Conservation (phyloP, 2,888 invertebrate genomes). For the Oxycera nigricornis region DNA sequence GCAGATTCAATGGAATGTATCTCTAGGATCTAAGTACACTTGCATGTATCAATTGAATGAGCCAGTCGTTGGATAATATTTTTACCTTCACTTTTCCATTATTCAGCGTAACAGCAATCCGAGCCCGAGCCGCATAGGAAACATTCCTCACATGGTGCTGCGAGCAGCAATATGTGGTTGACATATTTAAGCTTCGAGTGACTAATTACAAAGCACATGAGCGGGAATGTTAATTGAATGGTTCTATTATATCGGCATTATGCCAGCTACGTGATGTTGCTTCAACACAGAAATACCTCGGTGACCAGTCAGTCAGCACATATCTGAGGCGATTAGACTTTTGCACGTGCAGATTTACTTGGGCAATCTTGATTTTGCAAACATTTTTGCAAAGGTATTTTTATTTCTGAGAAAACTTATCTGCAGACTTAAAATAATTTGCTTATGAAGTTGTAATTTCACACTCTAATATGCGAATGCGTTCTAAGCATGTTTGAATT, state of each 20-base stretch:
- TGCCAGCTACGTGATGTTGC: neutral
- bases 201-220: slow-evolving; percentile 1
- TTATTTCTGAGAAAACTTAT: too few species aligned
- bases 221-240: slow-evolving; percentile 5
- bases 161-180: neutral
- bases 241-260: slow-evolving; percentile 4
- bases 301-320: neutral
- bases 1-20: neutral
- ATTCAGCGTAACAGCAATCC: neutral
- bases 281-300: neutral
- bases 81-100: slow-evolving; percentile 16
- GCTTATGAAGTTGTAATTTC: too few species aligned
- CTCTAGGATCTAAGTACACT: neutral
- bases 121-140: neutral
- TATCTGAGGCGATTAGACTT: neutral
- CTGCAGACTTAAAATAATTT: too few species aligned
- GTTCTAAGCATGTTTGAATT: too few species aligned
- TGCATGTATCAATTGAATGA: slow-evolving; percentile 7
- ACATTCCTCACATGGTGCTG: neutral
- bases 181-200: neutral
- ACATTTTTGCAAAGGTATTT: too few species aligned
- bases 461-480: too few species aligned
- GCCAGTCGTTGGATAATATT: neutral
- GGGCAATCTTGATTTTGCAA: neutral
- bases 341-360: neutral